These are phyloP conservation scores for Monarcha castaneiventris DNA, from an alignment of 2,113 vertebrate genomes.

Conservation along the genomic window DNA sequence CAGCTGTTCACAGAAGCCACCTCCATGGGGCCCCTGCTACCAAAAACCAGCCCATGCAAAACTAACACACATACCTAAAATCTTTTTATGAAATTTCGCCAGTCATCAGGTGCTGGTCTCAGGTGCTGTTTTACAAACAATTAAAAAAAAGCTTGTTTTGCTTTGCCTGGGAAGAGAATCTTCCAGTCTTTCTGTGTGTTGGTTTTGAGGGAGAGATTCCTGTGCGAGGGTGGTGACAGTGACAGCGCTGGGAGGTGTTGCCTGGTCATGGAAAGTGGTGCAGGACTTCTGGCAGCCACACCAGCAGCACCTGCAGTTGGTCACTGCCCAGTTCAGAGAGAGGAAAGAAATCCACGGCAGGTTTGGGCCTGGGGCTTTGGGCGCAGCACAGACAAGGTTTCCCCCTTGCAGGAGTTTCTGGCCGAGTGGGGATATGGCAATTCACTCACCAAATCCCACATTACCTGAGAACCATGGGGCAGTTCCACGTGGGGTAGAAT, in stretches of 20 bases:
- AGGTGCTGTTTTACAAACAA: neutral
- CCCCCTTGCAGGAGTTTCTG: neutral
- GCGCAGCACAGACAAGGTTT: accelerated
- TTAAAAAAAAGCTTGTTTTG: neutral
- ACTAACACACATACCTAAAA: neutral
- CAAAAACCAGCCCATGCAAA: neutral
- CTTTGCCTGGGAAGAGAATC: neutral
- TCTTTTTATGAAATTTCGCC: neutral
- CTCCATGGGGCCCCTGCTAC: neutral
- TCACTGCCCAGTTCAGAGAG: neutral
- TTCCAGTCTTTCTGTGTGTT: neutral
- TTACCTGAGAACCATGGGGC: neutral
- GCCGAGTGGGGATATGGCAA: neutral
- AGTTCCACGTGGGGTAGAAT: neutral
- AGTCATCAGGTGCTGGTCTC: neutral
- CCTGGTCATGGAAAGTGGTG: neutral
- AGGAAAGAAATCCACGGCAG: neutral
- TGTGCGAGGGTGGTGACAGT: neutral
- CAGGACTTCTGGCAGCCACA: neutral
- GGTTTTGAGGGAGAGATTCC: neutral
- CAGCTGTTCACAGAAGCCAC: neutral
- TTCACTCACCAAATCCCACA: neutral
- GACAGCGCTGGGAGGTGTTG: neutral
- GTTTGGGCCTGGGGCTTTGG: neutral
- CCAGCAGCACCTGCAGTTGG: neutral